These are phyloP conservation scores for Neoitamus cyanurus DNA, from an alignment of 2,888 invertebrate species.

Conservation along the genomic window DNA sequence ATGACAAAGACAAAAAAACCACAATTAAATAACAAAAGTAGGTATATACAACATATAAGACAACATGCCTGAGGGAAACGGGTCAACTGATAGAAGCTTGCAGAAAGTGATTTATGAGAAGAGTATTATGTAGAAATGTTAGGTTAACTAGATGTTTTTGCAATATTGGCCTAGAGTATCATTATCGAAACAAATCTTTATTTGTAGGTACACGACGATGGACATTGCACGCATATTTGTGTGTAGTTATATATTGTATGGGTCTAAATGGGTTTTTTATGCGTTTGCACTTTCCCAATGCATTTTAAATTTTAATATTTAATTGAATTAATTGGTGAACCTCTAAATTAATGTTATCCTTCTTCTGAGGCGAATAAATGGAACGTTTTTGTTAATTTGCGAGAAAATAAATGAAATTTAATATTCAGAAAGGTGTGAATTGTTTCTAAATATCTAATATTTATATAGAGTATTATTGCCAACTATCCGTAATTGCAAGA, in stretches of 20 bases:
- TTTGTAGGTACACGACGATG: neutral
- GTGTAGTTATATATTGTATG: neutral
- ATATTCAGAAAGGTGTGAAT: neutral
- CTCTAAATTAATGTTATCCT: neutral
- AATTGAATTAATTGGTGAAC: neutral
- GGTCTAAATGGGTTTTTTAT: neutral
- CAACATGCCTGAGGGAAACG: neutral
- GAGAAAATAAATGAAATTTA: neutral
- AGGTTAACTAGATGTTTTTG: neutral
- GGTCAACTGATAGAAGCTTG: neutral
- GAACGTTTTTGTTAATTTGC: neutral
- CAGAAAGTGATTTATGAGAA: neutral
- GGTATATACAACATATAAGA: constrained; percentile 25
- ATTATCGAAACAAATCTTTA: neutral
- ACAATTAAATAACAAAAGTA: neutral
- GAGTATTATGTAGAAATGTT: neutral
- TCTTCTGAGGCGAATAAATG: neutral
- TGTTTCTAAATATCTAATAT: neutral
- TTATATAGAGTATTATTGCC: neutral
- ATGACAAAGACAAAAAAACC: neutral
- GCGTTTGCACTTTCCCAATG: neutral
- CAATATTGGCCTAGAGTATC: neutral
- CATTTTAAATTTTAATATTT: neutral
- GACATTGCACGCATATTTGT: neutral
- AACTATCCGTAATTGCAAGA: neutral